These are phyloP conservation scores for Silurus asotus DNA, from an alignment of 2,113 vertebrate genomes.

Conservation along the genomic window DNA sequence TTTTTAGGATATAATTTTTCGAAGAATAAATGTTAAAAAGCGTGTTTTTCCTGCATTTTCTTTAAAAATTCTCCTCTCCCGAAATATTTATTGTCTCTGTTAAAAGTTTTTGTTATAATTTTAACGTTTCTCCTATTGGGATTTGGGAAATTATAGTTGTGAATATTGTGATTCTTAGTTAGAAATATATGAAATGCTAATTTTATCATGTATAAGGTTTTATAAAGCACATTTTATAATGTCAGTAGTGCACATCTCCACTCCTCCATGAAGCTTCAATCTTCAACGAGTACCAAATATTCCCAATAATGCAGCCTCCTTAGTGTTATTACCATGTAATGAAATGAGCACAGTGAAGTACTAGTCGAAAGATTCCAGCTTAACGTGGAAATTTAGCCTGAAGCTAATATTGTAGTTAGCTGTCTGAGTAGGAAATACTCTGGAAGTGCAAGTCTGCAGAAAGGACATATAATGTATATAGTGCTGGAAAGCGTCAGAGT, in stretches of 20 bases:
- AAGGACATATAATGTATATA: neutral
- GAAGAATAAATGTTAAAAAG: neutral
- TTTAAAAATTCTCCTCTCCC: no score
- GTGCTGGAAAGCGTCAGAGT: neutral
- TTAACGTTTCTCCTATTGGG: no score
- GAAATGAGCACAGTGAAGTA: neutral
- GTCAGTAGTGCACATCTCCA: neutral
- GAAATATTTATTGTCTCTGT: neutral
- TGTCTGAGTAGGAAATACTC: neutral
- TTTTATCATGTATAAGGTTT: no score
- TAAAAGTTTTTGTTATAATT: no score
- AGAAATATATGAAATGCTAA: no score
- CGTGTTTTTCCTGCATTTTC: no score
- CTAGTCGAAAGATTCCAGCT: neutral
- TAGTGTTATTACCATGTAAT: neutral
- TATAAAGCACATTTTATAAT: neutral
- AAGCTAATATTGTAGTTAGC: neutral
- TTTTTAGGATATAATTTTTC: neutral
- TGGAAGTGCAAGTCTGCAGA: neutral
- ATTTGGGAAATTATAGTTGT: no score
- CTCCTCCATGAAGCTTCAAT: neutral
- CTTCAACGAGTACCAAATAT: neutral
- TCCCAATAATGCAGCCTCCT: neutral
- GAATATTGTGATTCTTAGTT: no score
- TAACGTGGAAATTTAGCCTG: neutral